Conservation (phyloP, 64 coral and sea anemone species). For the Exaiptasia diaphana region DNA sequence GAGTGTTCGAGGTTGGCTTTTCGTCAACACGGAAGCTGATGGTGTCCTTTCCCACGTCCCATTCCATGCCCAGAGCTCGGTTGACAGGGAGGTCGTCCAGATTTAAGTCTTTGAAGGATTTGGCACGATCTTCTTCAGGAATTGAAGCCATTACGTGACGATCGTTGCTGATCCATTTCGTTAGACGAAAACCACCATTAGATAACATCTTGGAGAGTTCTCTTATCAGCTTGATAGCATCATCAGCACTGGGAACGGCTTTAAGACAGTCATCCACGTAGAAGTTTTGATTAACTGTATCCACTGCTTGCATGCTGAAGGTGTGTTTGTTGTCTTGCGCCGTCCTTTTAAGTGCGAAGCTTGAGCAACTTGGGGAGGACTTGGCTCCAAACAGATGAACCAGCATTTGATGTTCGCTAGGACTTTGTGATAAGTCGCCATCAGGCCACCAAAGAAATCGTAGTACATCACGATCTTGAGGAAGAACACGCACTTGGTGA, state of each 20-base stretch:
- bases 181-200: not conserved
- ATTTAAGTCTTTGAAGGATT: not conserved
- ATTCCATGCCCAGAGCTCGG: not conserved
- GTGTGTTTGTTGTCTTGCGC: not conserved
- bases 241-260: not conserved
- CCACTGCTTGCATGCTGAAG: not conserved
- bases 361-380: not conserved
- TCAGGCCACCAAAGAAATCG: not conserved
- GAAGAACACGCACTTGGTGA: not conserved
- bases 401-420: not conserved
- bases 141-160: not conserved
- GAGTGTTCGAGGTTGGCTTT: not conserved
- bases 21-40: not conserved
- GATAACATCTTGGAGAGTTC: not conserved
- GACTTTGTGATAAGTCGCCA: not conserved
- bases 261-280: not conserved
- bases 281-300: not conserved
- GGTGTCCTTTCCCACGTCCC: not conserved
- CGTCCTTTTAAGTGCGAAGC: not conserved
- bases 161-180: not conserved
- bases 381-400: not conserved
- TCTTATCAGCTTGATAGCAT: not conserved
- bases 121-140: not conserved
- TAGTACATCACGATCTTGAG: not conserved
- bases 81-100: not conserved